These are phyloP conservation scores for Bellardia pandia DNA, from an alignment of 2,888 invertebrate species.

Conservation along the genomic window DNA sequence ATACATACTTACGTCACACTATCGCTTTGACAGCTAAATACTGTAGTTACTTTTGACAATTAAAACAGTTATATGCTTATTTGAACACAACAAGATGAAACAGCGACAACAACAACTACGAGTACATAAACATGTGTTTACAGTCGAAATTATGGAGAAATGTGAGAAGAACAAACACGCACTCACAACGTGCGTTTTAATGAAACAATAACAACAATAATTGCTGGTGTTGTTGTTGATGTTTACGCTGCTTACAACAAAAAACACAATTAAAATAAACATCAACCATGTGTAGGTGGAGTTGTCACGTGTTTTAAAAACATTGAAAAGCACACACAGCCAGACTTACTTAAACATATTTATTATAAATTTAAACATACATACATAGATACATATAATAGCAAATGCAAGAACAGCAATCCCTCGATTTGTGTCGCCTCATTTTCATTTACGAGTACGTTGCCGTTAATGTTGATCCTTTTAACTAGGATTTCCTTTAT, in stretches of 20 bases:
- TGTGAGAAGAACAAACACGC: constrained; percentile 28
- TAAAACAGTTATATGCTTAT: constrained; percentile 78
- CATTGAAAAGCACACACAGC: constrained; percentile 8
- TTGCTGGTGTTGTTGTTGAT: constrained; percentile 42
- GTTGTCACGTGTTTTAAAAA: constrained; percentile 76
- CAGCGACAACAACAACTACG: constrained; percentile 27
- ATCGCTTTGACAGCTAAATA: constrained; percentile 65
- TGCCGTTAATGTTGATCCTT: too few species aligned
- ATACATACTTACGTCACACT: constrained; percentile 11
- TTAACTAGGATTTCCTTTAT: too few species aligned
- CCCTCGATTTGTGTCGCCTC: too few species aligned
- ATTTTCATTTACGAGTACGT: too few species aligned
- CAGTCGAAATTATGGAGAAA: constrained; percentile 52
- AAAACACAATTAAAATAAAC: not conserved
- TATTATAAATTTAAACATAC: not conserved
- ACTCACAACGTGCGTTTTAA: not conserved
- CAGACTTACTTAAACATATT: too few species aligned
- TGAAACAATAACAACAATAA: constrained; percentile 45
- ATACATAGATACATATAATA: not conserved
- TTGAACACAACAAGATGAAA: constrained; percentile 75
- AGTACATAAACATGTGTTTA: constrained; percentile 21
- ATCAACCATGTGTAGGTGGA: constrained; percentile 72
- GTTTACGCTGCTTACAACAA: constrained; percentile 51
- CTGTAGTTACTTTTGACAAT: constrained; percentile 76
- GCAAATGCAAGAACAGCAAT: not conserved